A percentile compares a stretch with the other conserved stretches of the same genome.
Conservation (phyloP, 2,888 invertebrate genomes). For the Dryomyza anilis region DNA sequence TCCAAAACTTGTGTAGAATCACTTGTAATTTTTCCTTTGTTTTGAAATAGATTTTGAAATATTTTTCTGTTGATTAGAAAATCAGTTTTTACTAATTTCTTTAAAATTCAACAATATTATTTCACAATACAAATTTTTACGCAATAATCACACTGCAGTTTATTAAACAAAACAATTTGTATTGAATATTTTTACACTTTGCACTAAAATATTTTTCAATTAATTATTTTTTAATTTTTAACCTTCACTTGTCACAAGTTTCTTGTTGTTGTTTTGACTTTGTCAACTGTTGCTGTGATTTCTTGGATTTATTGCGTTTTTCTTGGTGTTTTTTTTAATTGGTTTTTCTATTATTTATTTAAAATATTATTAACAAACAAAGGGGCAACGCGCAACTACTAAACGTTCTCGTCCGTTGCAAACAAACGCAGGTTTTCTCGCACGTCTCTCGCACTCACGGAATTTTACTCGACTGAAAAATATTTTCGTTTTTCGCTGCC, state of each 20-base stretch:
- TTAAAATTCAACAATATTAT: background rate
- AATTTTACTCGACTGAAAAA: conserved; percentile 43
- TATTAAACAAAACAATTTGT: background rate
- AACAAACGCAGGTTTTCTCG: conserved; percentile 5
- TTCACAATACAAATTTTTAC: conserved; percentile 2
- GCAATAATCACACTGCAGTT: background rate
- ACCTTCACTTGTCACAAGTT: background rate
- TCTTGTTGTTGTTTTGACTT: background rate
- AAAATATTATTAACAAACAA: conserved; percentile 4
- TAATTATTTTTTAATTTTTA: conserved; percentile 9
- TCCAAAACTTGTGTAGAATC: background rate
- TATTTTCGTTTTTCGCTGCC: conserved; percentile 12
- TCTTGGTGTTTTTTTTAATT: conserved; percentile 14
- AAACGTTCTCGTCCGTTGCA: background rate
- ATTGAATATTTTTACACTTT: conserved; percentile 14
- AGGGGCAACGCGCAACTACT: conserved; percentile 11
- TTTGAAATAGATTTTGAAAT: conserved; percentile 3
- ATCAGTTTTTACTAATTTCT: background rate
- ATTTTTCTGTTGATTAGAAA: background rate
- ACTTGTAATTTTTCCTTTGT: too few relatives aligned
- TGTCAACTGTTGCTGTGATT: conserved; percentile 27
- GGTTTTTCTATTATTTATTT: conserved; percentile 5
- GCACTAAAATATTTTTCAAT: conserved; percentile 12
- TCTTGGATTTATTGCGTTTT: conserved; percentile 14
- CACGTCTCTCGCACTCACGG: conserved; percentile 37